Conservation (phyloP, 1,140 invertebrate genomes). For the Hestina assimilis region DNA sequence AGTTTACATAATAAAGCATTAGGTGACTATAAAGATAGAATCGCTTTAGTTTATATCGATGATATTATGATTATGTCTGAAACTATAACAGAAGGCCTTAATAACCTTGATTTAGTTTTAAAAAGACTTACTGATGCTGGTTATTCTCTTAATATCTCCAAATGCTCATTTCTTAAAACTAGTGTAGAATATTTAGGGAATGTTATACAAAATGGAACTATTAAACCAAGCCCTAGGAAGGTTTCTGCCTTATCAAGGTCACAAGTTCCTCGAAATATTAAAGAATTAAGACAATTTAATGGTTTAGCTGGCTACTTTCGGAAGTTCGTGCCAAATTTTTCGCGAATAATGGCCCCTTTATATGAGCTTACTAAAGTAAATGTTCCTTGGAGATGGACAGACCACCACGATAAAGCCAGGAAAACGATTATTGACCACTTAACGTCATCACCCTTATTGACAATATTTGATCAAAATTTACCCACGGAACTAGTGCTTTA, state of each 20-base stretch:
- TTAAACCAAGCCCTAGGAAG: constrained; percentile 26
- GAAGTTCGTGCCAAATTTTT: constrained; percentile 13
- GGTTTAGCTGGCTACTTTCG: constrained; percentile 26
- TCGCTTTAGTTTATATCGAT: constrained; percentile 14
- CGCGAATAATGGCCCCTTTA: constrained; percentile 1
- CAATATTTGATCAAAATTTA: neutral
- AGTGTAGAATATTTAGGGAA: constrained; percentile 25
- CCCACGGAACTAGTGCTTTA: neutral
- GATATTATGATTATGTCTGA: constrained; percentile 2
- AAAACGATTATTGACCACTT: neutral
- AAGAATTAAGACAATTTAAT: constrained; percentile 21
- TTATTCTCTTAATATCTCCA: constrained; percentile 22
- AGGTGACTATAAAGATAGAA: neutral
- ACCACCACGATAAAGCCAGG: neutral
- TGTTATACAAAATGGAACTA: constrained; percentile 23
- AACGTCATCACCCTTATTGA: neutral
- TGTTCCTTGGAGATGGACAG: neutral
- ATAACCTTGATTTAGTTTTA: neutral
- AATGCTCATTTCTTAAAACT: constrained; percentile 30
- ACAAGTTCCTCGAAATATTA: constrained; percentile 9
- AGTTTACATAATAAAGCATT: constrained; percentile 12
- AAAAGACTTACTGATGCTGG: constrained; percentile 11
- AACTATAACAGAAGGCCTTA: neutral
- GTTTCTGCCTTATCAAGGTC: constrained; percentile 19
- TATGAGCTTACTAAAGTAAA: neutral